Conservation (phyloP, 2,888 invertebrate genomes). For the Chromoteleia sp. region DNA sequence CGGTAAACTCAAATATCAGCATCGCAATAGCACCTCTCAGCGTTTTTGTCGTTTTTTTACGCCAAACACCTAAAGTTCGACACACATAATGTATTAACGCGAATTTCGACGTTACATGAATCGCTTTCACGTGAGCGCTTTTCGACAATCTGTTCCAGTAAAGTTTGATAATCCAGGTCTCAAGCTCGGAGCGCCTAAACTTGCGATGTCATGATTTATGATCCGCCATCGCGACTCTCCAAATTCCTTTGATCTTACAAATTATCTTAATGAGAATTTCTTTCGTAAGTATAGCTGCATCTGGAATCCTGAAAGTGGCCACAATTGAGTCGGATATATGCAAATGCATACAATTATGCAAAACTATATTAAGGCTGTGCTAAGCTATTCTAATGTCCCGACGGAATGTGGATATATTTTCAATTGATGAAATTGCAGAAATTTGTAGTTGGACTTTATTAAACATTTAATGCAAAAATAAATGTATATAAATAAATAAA, state of each 20-base stretch:
- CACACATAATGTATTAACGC: constrained; percentile 51
- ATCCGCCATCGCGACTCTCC: not conserved
- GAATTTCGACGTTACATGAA: constrained; percentile 37
- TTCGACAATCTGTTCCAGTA: constrained; percentile 28
- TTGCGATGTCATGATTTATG: constrained; percentile 10
- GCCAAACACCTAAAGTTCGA: constrained; percentile 39
- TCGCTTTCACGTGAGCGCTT: constrained; percentile 40
- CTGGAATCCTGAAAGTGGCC: not conserved
- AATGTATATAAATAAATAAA: too few species aligned
- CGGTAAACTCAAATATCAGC: constrained; percentile 43
- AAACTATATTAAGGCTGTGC: constrained; percentile 9
- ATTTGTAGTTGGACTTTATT: constrained; percentile 7
- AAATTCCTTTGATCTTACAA: not conserved
- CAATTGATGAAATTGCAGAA: not conserved
- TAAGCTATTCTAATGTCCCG: constrained; percentile 19
- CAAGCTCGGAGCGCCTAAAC: not conserved
- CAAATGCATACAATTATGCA: constrained; percentile 27
- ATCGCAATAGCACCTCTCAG: constrained; percentile 32
- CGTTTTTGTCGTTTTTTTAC: constrained; percentile 49
- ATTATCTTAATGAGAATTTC: constrained; percentile 2
- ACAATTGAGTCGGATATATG: constrained; percentile 6
- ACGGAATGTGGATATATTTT: constrained; percentile 19
- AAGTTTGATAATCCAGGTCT: constrained; percentile 51
- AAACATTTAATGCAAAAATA: not conserved
- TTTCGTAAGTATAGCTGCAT: not conserved